phyloP scores from a whole-genome alignment of 2,113 vertebrate genomes.

The Illadopsis cleaveri region DNA sequence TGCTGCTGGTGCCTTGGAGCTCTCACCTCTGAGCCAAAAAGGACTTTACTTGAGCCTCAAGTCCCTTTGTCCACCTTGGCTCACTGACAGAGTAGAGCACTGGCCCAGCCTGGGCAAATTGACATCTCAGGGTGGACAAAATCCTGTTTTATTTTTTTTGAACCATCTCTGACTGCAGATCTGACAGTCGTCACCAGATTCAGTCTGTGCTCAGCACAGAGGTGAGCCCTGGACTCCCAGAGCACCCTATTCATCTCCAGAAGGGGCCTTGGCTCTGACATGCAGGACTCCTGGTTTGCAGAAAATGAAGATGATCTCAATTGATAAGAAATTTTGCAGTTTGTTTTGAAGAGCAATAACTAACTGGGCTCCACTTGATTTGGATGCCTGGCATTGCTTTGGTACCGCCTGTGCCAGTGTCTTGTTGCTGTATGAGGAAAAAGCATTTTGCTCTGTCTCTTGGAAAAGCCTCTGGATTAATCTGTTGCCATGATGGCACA shows the following conservation, averaged over 20 bases:
- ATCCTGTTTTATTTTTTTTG: too few relatives aligned
- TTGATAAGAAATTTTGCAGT: not conserved
- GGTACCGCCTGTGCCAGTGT: not conserved
- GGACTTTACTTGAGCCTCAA: not conserved
- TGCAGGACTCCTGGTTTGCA: not conserved
- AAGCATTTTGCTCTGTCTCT: not conserved
- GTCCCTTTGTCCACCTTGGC: not conserved
- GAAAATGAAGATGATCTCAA: not conserved
- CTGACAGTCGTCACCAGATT: fast-evolving
- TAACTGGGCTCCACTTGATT: not conserved
- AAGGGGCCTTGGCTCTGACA: not conserved
- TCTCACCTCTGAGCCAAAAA: not conserved
- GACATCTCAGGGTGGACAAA: not conserved
- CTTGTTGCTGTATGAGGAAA: fast-evolving
- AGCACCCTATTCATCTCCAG: not conserved
- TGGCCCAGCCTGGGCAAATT: not conserved
- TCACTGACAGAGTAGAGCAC: not conserved
- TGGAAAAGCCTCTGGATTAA: not conserved
- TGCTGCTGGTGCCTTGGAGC: not conserved
- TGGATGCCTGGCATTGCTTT: not conserved
- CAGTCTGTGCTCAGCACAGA: not conserved
- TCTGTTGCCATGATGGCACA: too few relatives aligned
- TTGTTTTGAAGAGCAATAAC: not conserved
- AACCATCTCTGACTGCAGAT: not conserved
- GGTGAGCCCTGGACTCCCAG: not conserved